Percentiles rank a stretch among this genome's conserved stretches.
Evolutionary conservation across 1,140 invertebrate genomes (phyloP).

Genomic region (Drosophila pandora): DNA sequence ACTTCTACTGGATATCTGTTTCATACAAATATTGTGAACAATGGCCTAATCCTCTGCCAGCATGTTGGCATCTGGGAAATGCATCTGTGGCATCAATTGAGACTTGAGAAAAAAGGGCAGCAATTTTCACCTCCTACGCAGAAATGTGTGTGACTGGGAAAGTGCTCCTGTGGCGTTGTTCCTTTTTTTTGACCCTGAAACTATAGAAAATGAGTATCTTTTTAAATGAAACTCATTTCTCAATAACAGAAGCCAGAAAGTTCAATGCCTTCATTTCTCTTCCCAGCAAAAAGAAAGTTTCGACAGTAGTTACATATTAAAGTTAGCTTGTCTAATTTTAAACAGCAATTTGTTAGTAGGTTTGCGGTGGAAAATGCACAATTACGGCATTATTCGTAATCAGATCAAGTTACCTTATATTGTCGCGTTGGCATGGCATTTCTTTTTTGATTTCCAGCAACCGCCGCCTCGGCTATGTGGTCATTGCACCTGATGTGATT

Average conservation of each 20-base stretch:
- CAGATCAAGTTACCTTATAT: constrained; percentile 31
- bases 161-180: constrained; percentile 18
- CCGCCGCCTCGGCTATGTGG: constrained; percentile 31
- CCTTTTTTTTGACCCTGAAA: constrained; percentile 26
- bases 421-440: constrained; percentile 34
- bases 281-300: constrained; percentile 31
- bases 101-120: constrained; percentile 26
- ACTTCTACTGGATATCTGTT: constrained; percentile 22
- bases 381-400: constrained; percentile 17
- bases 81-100: constrained; percentile 32
- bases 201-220: neutral
- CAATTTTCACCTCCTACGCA: constrained; percentile 47
- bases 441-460: constrained; percentile 21
- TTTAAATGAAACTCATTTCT: neutral
- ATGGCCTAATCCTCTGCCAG: constrained; percentile 17
- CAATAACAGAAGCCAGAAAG: neutral
- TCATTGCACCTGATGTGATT: constrained; percentile 43
- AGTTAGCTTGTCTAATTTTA: constrained; percentile 30
- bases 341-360: constrained; percentile 14
- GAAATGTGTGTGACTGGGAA: constrained; percentile 26
- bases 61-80: constrained; percentile 42
- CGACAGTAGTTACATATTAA: constrained; percentile 9
- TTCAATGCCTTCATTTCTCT: constrained; percentile 23
- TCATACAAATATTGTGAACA: constrained; percentile 32
- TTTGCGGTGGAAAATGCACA: constrained; percentile 21